Evolutionary conservation across 2,797 vertebrate species (phyloP).

Genomic region (Enteromius afrohamiltoni): DNA sequence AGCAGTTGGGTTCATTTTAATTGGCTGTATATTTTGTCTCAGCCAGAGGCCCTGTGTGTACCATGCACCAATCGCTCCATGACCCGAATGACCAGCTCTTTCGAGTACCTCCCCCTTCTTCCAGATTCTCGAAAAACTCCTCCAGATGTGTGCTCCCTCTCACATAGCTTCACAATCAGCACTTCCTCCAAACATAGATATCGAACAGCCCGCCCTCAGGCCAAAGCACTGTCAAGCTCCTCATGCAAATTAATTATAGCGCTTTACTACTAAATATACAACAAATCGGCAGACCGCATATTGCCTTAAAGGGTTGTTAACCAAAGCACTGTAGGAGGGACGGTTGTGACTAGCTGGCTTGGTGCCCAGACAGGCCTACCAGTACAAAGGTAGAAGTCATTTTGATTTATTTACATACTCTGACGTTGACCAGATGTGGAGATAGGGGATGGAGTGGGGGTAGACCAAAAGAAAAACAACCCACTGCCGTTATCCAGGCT

Average conservation of each 20-base stretch:
- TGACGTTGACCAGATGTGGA: constrained; percentile 70
- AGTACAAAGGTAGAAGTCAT: constrained; percentile 56
- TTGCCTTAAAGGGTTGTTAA: constrained; percentile 40
- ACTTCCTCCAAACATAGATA: constrained; percentile 57
- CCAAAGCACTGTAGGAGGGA: constrained; percentile 20
- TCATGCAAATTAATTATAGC: constrained; percentile 16
- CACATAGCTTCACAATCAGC: constrained; percentile 54
- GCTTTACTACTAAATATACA: constrained; percentile 12
- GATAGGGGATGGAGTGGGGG: constrained; percentile 54
- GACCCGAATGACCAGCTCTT: constrained; percentile 62
- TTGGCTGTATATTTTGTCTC: not conserved
- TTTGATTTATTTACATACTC: constrained; percentile 62
- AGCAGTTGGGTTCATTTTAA: not conserved
- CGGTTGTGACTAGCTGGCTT: constrained; percentile 40
- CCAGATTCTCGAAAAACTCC: constrained; percentile 54
- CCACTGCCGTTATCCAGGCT: constrained; percentile 48
- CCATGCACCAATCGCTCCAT: constrained; percentile 71
- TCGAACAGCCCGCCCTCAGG: constrained; percentile 4
- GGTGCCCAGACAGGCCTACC: constrained; percentile 32
- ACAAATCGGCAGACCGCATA: constrained; percentile 11
- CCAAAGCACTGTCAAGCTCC: not conserved
- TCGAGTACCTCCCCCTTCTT: constrained; percentile 39
- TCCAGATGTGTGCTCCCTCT: constrained; percentile 58
- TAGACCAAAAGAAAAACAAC: constrained; percentile 67
- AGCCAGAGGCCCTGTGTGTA: constrained; percentile 41